Evolutionary conservation across 2,888 invertebrate genomes (phyloP).

Genomic region (Drosophila quinaria): DNA sequence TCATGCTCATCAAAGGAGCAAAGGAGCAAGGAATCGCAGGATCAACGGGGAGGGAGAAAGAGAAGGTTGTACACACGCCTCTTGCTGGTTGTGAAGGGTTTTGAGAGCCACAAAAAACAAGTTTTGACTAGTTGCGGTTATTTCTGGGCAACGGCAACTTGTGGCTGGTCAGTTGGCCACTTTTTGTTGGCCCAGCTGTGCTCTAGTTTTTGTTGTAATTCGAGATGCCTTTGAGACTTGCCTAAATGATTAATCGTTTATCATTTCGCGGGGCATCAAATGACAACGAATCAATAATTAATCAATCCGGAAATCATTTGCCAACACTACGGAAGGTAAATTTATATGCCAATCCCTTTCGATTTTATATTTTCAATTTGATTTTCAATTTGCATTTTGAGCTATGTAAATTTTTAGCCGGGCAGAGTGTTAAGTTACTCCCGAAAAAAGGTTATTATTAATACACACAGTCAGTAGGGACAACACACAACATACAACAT

Average conservation of each 20-base stretch:
- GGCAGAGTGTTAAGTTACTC: slow-evolving; percentile 52
- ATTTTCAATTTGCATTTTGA: slow-evolving; percentile 19
- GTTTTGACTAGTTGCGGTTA: slow-evolving; percentile 51
- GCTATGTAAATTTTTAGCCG: slow-evolving; percentile 53
- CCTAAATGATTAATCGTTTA: slow-evolving; percentile 44
- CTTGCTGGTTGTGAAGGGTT: slow-evolving; percentile 9
- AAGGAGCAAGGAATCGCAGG: too few relatives aligned
- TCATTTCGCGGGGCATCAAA: slow-evolving; percentile 30
- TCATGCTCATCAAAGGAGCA: neutral
- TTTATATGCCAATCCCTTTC: too few relatives aligned
- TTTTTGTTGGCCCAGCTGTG: slow-evolving; percentile 35
- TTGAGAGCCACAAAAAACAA: slow-evolving; percentile 15
- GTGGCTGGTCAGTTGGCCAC: slow-evolving; percentile 39
- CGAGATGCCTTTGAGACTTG: slow-evolving; percentile 18
- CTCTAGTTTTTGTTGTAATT: slow-evolving; percentile 33
- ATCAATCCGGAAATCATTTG: slow-evolving; percentile 74
- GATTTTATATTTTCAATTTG: slow-evolving; percentile 28
- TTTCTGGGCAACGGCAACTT: slow-evolving; percentile 20
- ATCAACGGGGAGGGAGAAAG: neutral
- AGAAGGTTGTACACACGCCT: slow-evolving; percentile 47
- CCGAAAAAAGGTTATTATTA: slow-evolving; percentile 68
- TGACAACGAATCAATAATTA: slow-evolving; percentile 72
- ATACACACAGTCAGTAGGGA: slow-evolving; percentile 41
- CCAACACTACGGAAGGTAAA: slow-evolving; percentile 22
- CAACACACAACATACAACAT: slow-evolving; percentile 5